Conservation (phyloP, 2,888 invertebrate species). For the Papilio gigon region DNA sequence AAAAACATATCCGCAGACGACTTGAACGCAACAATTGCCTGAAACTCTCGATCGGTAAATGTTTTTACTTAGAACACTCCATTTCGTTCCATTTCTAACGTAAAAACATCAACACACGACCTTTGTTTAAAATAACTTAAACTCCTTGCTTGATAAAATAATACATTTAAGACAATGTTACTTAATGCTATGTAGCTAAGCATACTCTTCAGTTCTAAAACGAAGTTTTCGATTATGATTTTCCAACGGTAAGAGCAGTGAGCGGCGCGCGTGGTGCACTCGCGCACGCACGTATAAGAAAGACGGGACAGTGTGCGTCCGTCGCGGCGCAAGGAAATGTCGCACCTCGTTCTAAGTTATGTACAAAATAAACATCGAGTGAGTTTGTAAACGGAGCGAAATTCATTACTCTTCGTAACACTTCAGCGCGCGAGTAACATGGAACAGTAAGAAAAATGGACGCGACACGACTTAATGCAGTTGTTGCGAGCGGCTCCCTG, state of each 20-base stretch:
- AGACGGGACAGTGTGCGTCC: neutral
- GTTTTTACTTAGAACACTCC: neutral
- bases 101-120: neutral
- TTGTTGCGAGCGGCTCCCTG: neutral
- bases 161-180: no score
- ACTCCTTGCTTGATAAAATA: no score
- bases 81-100: no score
- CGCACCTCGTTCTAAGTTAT: conserved; percentile 12
- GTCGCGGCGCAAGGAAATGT: neutral
- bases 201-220: no score
- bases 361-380: conserved; percentile 13
- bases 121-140: neutral
- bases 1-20: conserved; percentile 8
- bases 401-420: conserved; percentile 24
- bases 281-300: neutral
- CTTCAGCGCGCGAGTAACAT: conserved; percentile 7
- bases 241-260: neutral
- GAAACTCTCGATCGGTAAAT: neutral
- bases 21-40: neutral
- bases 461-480: conserved; percentile 18
- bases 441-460: conserved; percentile 20
- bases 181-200: no score
- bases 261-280: no score
- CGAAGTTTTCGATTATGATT: no score
- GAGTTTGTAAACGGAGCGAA: conserved; percentile 17